A percentile compares a stretch with the other conserved stretches of the same genome.
These are phyloP conservation scores for Bolinopsis microptera DNA, from an alignment of 37 sponge, comb jelly and placozoan genomes.

Conservation along the genomic window DNA sequence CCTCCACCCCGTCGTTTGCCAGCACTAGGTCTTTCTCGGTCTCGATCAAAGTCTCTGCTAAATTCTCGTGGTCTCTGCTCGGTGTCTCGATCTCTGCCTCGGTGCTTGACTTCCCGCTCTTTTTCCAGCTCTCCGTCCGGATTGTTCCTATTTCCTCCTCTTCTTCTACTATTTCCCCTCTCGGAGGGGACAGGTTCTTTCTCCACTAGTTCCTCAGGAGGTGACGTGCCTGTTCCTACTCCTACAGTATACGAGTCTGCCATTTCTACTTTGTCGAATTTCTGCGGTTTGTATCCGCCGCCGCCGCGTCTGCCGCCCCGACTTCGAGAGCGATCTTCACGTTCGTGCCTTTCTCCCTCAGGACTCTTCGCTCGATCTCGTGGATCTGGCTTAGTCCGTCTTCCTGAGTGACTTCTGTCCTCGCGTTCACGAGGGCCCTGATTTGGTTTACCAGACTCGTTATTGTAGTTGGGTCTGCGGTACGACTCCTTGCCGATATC, in stretches of 20 bases:
- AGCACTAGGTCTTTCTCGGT: background rate
- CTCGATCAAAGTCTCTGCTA: background rate
- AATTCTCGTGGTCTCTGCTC: background rate
- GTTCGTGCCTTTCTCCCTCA: background rate
- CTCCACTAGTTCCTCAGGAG: background rate
- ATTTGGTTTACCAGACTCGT: background rate
- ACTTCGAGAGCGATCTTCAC: background rate
- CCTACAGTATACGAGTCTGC: background rate
- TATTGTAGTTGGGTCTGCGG: conserved; percentile 11
- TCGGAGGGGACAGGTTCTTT: background rate
- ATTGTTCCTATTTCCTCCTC: background rate
- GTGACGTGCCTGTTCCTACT: background rate
- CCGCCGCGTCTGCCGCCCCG: background rate
- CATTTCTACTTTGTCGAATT: background rate
- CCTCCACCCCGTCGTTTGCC: background rate
- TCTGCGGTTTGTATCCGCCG: background rate
- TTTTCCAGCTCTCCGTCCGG: background rate
- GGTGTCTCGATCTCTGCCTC: background rate
- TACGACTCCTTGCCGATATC: conserved; percentile 53
- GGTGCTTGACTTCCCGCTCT: background rate
- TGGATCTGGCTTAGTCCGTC: background rate
- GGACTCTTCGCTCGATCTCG: background rate
- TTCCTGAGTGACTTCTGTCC: background rate
- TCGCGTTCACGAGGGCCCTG: background rate
- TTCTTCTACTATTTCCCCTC: background rate